Percentiles rank a stretch among this genome's conserved stretches.
Evolutionary conservation across 1,140 invertebrate species (phyloP).

Genomic region (Ridgeia piscesae): DNA sequence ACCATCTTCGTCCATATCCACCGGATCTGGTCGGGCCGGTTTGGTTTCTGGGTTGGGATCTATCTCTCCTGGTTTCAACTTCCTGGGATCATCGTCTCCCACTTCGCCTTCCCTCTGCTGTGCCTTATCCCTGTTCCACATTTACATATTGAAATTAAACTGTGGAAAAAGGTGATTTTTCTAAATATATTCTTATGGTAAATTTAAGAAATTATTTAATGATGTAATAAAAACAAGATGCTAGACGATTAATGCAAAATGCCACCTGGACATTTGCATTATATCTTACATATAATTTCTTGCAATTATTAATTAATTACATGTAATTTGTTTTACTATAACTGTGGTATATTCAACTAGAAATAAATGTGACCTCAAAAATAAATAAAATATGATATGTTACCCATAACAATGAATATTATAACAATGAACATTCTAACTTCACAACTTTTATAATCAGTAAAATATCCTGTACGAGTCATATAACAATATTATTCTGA

Average conservation of each 20-base stretch:
- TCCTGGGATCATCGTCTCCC: slow-evolving; percentile 87
- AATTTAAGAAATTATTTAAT: background rate
- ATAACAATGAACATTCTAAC: background rate
- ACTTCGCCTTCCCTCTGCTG: slow-evolving; percentile 82
- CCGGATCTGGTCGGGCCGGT: slow-evolving; percentile 97
- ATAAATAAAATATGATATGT: too few species aligned
- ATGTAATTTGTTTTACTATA: too few species aligned
- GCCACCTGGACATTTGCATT: too few species aligned
- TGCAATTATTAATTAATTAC: too few species aligned
- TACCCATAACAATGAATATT: background rate
- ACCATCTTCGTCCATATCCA: slow-evolving; percentile 99
- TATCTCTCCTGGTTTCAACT: slow-evolving; percentile 97
- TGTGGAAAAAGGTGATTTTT: background rate
- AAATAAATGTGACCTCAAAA: too few species aligned
- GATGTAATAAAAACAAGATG: too few species aligned
- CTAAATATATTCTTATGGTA: background rate
- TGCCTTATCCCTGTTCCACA: slow-evolving; percentile 81
- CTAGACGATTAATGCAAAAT: too few species aligned
- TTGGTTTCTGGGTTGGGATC: slow-evolving; percentile 99
- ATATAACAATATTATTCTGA: too few species aligned
- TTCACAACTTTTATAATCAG: background rate
- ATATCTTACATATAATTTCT: too few species aligned
- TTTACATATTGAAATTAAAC: background rate
- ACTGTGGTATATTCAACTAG: too few species aligned
- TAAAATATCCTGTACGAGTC: background rate